phyloP scores from a whole-genome alignment of 2,797 vertebrate genomes.

The Manis javanica region DNA sequence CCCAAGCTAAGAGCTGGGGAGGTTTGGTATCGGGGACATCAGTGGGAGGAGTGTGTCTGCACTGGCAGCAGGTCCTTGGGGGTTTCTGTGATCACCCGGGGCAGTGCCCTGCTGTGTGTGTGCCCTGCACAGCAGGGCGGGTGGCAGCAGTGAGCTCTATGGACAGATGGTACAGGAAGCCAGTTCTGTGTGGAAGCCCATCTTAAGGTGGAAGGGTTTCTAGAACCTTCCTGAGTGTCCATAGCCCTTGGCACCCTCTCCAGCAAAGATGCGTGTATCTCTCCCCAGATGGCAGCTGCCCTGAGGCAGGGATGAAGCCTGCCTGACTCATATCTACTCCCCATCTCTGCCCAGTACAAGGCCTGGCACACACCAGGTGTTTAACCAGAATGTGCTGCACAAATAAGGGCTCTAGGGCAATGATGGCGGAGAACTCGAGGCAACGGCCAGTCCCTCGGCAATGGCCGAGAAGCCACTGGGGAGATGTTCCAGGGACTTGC shows the following conservation, averaged over 20 bases:
- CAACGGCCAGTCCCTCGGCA: accelerated
- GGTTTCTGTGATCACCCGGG: accelerated
- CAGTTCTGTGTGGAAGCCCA: neutral
- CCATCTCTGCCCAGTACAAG: neutral
- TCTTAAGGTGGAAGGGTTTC: neutral
- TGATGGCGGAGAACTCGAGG: accelerated
- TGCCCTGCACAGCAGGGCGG: accelerated
- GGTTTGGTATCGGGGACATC: neutral
- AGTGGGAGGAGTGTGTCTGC: neutral
- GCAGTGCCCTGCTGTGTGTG: neutral
- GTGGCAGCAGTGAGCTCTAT: neutral
- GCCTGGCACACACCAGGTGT: neutral
- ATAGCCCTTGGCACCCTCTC: neutral
- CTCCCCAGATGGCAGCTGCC: neutral
- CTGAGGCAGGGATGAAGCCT: accelerated
- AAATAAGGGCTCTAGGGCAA: accelerated
- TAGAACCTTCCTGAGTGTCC: neutral
- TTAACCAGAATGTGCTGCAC: neutral
- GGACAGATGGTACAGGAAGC: neutral
- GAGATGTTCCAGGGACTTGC: neutral
- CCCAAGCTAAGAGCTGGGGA: neutral
- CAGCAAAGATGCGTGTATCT: neutral
- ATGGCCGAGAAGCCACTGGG: neutral
- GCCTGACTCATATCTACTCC: accelerated
- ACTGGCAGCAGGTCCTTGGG: neutral